Evolutionary conservation across 2,888 invertebrate genomes (phyloP).

Genomic region (Acronicta leporina): DNA sequence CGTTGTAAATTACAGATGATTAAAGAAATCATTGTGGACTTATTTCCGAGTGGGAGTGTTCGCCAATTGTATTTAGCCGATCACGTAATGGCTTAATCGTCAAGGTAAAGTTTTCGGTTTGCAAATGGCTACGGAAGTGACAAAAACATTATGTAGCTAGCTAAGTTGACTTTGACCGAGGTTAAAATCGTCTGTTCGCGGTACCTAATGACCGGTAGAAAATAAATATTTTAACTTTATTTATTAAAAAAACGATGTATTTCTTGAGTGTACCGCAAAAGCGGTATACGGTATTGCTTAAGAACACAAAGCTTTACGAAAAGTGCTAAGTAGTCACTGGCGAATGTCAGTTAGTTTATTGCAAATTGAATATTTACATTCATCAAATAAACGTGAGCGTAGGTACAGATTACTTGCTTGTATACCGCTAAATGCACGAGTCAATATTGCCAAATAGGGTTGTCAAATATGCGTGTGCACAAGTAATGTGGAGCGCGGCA

Average conservation of each 20-base stretch:
- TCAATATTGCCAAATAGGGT: conserved; percentile 68
- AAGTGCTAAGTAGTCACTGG: conserved; percentile 64
- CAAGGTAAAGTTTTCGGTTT: conserved; percentile 65
- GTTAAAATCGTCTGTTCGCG: conserved; percentile 60
- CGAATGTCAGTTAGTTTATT: conserved; percentile 64
- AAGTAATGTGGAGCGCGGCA: conserved; percentile 44
- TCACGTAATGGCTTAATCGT: conserved; percentile 58
- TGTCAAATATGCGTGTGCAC: conserved; percentile 53
- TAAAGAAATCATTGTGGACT: conserved; percentile 64
- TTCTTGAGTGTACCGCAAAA: conserved; percentile 14
- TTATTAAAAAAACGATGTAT: conserved; percentile 11
- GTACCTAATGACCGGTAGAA: conserved; percentile 51
- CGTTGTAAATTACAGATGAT: conserved; percentile 61
- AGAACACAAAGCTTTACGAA: conserved; percentile 59
- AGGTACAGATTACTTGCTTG: conserved; percentile 58
- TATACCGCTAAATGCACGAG: conserved; percentile 61
- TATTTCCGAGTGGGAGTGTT: conserved; percentile 68
- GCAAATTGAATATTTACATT: conserved; percentile 72
- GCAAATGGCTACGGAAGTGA: conserved; percentile 73
- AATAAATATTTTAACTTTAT: conserved; percentile 18
- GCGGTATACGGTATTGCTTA: conserved; percentile 35
- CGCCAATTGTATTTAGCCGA: conserved; percentile 52
- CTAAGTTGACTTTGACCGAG: conserved; percentile 66
- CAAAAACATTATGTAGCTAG: conserved; percentile 63
- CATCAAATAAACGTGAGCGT: conserved; percentile 57